Evolutionary conservation across 2,888 invertebrate species (phyloP), one percentile per base, ranked within the genome.

Genomic region (Micropterix aruncella): DNA sequence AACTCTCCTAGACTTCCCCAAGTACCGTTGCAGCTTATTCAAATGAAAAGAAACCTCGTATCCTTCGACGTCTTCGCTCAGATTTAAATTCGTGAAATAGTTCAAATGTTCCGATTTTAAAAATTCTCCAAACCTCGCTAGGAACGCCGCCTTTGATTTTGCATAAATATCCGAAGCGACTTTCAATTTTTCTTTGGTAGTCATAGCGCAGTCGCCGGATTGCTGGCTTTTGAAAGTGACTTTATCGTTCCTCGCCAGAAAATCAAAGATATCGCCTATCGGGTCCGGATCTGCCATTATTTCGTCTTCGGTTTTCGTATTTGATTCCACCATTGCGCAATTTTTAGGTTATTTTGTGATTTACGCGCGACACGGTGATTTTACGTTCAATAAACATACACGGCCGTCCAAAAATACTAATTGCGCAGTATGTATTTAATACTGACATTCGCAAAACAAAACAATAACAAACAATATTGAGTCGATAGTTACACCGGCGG

Each of bases 171-270:
- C 67, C 41, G 63, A 59, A 0, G 85, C 85, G 50, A 88, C 80
- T 52, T 70, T 59, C 52, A 73, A 66, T 64, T 89, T 92, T 53
- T 92, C 84, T 15, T 63, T 58, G 1, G 69, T 61, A 3, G 74
- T 75, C 41, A 92, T 59, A 56, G 91, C 89, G 1, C 76, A 74
- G 59, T 91, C 88, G 54, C 79, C 78, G 41, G 80, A 70, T 61
- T 89, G 90, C 57, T 92, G 86, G 55, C 83, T 87, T 66, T 85
- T 88, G 54, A 92, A 89, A 49, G 78, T 73, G 38, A 80, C 75
- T 47, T 73, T 73, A 40, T 74, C 69, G 54, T 77, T 76, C 49
- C 70, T 59, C 2, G 77, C 73, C 50, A 88, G 60, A 55, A 74
- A 70, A 53, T 77, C 70, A 46, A 84, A 64, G 53, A 85, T 77